Percentiles rank a stretch among this genome's conserved stretches.
phyloP scores from a whole-genome alignment of 1,140 invertebrate genomes.

The Drosophila novamexicana region DNA sequence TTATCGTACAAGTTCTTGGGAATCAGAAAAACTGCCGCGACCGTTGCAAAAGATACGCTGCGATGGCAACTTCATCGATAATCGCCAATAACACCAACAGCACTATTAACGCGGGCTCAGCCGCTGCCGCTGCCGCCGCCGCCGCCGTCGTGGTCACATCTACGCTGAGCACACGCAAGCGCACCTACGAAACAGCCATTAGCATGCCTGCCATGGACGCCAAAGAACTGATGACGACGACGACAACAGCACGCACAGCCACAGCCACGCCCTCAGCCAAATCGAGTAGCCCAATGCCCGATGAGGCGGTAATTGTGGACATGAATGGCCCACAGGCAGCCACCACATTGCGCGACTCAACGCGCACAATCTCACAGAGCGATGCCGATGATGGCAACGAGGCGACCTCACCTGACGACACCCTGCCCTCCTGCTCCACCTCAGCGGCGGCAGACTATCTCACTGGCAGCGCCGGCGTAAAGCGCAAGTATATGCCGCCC shows the following conservation, averaged over 20 bases:
- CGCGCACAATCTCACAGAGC: conserved; percentile 79
- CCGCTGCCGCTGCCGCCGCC: conserved; percentile 32
- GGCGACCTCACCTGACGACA: conserved; percentile 56
- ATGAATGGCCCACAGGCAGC: conserved; percentile 38
- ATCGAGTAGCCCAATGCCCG: conserved; percentile 1
- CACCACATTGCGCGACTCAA: conserved; percentile 70
- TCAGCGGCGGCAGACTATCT: conserved; percentile 53
- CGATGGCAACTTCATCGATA: conserved; percentile 83
- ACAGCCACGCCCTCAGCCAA: conserved; percentile 12
- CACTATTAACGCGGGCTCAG: conserved; percentile 69
- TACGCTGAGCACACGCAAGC: conserved; percentile 71
- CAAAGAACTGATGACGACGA: conserved; percentile 37
- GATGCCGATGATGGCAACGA: conserved; percentile 66
- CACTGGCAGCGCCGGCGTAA: conserved; percentile 48
- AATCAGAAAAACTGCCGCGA: conserved; percentile 67
- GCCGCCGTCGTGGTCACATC: conserved; percentile 37
- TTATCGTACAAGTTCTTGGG: conserved; percentile 21
- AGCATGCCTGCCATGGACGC: conserved; percentile 65
- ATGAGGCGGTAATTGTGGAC: conserved; percentile 20
- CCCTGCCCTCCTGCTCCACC: conserved; percentile 33
- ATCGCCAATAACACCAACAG: conserved; percentile 70
- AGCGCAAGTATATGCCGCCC: conserved; percentile 59
- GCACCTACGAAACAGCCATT: conserved; percentile 78
- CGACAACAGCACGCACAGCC: conserved; percentile 20
- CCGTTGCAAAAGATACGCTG: conserved; percentile 59